phyloP scores from a whole-genome alignment of 92 coral and sea anemone genomes.

The Palythoa grandiflora region DNA sequence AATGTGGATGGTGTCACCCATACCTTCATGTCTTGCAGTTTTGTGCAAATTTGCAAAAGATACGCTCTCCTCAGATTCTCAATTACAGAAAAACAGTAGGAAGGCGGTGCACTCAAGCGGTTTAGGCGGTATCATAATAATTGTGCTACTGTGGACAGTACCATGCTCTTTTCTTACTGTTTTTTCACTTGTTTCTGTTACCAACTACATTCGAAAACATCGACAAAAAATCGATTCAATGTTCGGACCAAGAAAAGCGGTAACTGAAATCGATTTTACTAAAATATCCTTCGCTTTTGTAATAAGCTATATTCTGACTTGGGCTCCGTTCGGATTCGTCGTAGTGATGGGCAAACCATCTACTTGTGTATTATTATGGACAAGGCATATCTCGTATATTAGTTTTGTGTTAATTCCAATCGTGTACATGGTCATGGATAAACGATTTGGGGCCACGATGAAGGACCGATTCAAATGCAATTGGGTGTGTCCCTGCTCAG shows the following conservation, averaged over 20 bases:
- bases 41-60: too few relatives aligned
- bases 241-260: too few relatives aligned
- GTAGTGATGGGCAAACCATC: neutral
- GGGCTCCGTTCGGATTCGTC: neutral
- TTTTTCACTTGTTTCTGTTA: neutral
- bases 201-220: neutral
- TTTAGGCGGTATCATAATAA: neutral
- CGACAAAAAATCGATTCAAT: too few relatives aligned
- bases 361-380: neutral
- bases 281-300: neutral
- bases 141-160: neutral
- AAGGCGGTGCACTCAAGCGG: neutral
- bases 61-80: too few relatives aligned
- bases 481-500: neutral
- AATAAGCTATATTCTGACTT: neutral
- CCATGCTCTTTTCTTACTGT: neutral
- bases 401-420: too few relatives aligned
- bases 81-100: neutral
- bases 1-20: neutral
- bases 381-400: neutral
- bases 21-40: too few relatives aligned
- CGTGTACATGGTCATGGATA: too few relatives aligned
- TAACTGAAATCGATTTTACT: neutral
- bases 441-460: too few relatives aligned
- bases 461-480: neutral